These are phyloP conservation scores for Eptatretus burgeri DNA, from an alignment of 2,113 vertebrate species.

Conservation along the genomic window DNA sequence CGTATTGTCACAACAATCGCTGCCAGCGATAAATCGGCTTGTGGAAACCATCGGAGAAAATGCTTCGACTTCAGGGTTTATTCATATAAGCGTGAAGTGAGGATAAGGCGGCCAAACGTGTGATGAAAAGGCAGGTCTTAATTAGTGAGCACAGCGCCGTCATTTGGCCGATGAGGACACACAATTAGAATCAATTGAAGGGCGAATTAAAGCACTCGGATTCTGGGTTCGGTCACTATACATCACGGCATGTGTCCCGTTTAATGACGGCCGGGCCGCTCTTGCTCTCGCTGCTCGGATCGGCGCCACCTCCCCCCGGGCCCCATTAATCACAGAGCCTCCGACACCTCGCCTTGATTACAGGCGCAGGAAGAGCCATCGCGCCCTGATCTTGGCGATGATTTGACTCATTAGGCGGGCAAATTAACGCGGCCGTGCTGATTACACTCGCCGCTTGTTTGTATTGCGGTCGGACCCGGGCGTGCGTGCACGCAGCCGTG, in stretches of 20 bases:
- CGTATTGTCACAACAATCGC: neutral
- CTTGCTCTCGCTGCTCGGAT: neutral
- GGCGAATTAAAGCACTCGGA: constrained; percentile 6
- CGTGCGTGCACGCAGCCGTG: no score
- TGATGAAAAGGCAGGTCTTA: neutral
- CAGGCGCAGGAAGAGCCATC: constrained; percentile 5
- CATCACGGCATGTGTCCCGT: constrained; percentile 4
- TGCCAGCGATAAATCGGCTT: neutral
- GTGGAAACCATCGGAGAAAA: neutral
- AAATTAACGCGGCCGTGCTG: constrained; percentile 1
- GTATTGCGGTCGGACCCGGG: neutral
- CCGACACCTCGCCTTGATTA: constrained; percentile 5
- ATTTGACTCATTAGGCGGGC: constrained; percentile 7
- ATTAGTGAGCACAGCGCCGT: constrained; percentile 2
- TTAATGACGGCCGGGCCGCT: neutral
- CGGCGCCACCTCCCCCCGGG: constrained; percentile 5
- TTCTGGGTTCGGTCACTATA: constrained; percentile 5
- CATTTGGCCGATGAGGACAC: constrained; percentile 5
- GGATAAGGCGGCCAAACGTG: neutral
- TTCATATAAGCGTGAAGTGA: neutral
- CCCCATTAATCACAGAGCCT: constrained; percentile 1
- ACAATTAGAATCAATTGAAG: constrained; percentile 7
- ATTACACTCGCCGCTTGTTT: constrained; percentile 5
- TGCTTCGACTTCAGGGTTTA: constrained; percentile 1
- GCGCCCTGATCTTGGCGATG: constrained; percentile 3